Evolutionary conservation across 1,140 invertebrate genomes (phyloP).

Genomic region (Drosophila sp.): DNA sequence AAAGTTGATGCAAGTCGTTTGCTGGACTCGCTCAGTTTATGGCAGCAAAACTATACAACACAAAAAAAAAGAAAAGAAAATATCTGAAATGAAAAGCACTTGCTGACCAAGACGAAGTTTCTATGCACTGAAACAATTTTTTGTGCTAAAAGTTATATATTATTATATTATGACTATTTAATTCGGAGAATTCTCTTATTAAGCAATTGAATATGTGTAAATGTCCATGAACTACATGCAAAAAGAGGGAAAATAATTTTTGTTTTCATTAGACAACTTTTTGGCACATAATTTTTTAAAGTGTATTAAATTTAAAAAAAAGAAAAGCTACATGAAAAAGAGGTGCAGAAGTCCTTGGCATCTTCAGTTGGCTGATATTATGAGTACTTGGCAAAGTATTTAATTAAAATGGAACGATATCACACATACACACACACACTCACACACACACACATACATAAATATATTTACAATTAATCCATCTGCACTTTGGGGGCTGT

Average conservation of each 20-base stretch:
- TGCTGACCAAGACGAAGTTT: background rate
- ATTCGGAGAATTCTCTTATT: too few species aligned
- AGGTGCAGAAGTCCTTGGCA: constrained; percentile 36
- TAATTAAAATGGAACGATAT: constrained; percentile 69
- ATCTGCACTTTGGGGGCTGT: constrained; percentile 65
- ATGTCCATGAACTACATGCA: too few species aligned
- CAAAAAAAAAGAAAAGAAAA: background rate
- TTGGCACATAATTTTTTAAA: background rate
- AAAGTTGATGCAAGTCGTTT: constrained; percentile 33
- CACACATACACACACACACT: constrained; percentile 28
- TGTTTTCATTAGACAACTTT: too few species aligned
- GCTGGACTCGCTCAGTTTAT: background rate
- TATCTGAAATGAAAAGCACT: background rate
- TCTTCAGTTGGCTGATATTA: constrained; percentile 22
- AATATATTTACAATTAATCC: constrained; percentile 61
- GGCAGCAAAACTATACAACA: background rate
- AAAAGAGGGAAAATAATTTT: too few species aligned
- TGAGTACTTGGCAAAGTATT: constrained; percentile 49
- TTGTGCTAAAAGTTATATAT: too few species aligned
- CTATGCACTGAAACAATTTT: background rate
- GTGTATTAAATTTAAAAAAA: background rate
- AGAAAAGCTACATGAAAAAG: constrained; percentile 20
- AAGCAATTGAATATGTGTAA: too few species aligned
- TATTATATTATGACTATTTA: too few species aligned
- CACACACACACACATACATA: constrained; percentile 13